Evolutionary conservation across 2,888 invertebrate species (phyloP).

Genomic region (Sepiola atlantica): DNA sequence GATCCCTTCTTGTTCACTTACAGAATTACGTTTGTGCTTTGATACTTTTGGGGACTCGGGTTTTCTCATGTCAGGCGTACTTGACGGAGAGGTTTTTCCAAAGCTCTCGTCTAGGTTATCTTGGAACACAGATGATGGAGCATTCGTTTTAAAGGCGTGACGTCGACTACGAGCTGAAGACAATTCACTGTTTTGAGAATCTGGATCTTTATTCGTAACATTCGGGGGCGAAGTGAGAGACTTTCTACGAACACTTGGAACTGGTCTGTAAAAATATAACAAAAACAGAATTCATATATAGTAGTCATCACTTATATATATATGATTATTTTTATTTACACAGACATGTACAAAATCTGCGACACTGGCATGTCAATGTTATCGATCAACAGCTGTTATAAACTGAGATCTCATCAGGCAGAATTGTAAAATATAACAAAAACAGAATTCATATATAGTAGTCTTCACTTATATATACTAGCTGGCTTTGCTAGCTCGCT

Average conservation of each 20-base stretch:
- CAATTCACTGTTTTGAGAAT: background rate
- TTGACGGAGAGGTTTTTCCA: background rate
- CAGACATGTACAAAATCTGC: too few relatives aligned
- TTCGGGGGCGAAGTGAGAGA: background rate
- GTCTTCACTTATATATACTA: too few relatives aligned
- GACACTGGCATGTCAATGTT: too few relatives aligned
- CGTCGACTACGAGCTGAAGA: conserved; percentile 20
- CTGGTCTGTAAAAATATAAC: background rate
- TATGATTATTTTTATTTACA: too few relatives aligned
- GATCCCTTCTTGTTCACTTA: background rate
- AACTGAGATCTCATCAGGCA: too few relatives aligned
- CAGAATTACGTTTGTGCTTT: background rate
- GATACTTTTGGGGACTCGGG: background rate
- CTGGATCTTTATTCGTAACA: background rate
- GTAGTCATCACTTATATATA: background rate
- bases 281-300: background rate
- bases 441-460: too few relatives aligned
- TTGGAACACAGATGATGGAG: background rate
- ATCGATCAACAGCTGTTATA: too few relatives aligned
- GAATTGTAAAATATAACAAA: too few relatives aligned
- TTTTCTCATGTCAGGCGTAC: background rate
- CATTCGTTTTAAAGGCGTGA: background rate
- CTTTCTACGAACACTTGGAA: background rate
- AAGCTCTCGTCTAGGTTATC: background rate
- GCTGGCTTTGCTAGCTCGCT: too few relatives aligned